A percentile compares a stretch with the other conserved stretches of the same genome.
These are phyloP conservation scores for Chauna torquata DNA, from an alignment of 2,113 vertebrate genomes.

Conservation along the genomic window DNA sequence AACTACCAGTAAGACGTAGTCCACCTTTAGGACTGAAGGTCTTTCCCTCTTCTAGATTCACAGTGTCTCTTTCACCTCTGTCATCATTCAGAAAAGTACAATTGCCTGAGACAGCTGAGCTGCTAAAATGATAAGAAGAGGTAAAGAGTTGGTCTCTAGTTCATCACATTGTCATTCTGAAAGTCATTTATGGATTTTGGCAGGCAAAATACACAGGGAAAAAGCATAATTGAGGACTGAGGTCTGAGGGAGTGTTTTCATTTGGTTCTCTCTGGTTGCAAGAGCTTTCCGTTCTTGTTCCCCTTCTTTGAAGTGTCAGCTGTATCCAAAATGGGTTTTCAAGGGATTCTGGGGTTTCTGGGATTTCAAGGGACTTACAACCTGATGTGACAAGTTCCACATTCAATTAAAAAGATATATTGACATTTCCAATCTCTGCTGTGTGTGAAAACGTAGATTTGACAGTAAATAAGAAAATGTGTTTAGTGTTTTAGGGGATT, in stretches of 20 bases:
- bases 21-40: background rate
- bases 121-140: background rate
- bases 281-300: constrained; percentile 24
- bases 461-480: constrained; percentile 32
- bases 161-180: background rate
- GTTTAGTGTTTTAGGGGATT: background rate
- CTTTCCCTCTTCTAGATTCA: background rate
- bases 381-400: constrained; percentile 37
- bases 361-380: constrained; percentile 46
- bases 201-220: background rate
- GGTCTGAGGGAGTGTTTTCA: background rate
- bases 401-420: constrained; percentile 25
- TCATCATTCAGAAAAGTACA: background rate
- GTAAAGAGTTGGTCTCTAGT: background rate
- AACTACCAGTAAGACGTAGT: background rate
- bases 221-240: background rate
- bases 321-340: constrained; percentile 14
- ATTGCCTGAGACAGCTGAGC: background rate
- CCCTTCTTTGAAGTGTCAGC: constrained; percentile 22
- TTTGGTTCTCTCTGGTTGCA: constrained; percentile 25
- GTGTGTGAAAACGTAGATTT: constrained; percentile 27
- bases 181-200: constrained; percentile 4
- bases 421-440: background rate
- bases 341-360: too few relatives aligned
- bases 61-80: background rate